Evolutionary conservation across 1,140 invertebrate species (phyloP).

Genomic region (Rhizoglyphus robini): DNA sequence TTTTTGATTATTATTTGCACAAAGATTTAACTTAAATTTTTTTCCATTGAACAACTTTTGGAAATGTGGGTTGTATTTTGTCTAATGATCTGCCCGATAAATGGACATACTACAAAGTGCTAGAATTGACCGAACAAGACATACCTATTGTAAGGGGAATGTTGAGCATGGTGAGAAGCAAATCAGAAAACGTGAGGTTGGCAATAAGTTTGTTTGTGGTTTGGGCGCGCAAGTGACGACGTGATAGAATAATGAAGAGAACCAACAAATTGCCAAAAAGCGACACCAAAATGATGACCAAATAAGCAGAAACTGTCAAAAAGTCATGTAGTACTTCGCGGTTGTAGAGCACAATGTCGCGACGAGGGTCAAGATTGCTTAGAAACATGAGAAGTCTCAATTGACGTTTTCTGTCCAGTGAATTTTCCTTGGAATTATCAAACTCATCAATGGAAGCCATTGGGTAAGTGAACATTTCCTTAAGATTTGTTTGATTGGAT

Average conservation of each 20-base stretch:
- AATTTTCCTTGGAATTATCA: too few relatives aligned
- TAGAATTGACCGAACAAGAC: not conserved
- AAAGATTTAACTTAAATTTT: too few relatives aligned
- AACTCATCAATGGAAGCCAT: too few relatives aligned
- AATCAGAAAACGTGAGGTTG: not conserved
- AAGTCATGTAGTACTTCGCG: not conserved
- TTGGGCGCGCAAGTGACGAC: not conserved
- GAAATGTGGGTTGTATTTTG: too few relatives aligned
- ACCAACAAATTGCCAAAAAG: conserved; percentile 15
- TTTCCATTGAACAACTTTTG: too few relatives aligned
- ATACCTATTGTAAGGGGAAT: not conserved
- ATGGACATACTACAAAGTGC: not conserved
- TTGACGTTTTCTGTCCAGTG: not conserved
- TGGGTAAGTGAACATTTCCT: too few relatives aligned
- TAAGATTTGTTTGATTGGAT: too few relatives aligned
- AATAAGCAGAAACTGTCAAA: not conserved
- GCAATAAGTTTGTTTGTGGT: conserved; percentile 1
- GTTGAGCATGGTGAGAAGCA: not conserved
- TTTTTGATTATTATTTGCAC: too few relatives aligned
- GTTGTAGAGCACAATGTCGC: not conserved
- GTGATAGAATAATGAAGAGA: not conserved
- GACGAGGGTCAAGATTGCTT: not conserved
- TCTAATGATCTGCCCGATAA: too few relatives aligned
- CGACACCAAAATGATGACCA: conserved; percentile 5
- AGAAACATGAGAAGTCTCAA: not conserved